Evolutionary conservation across 2,888 invertebrate species (phyloP), one percentile per base, ranked within the genome.

Genomic region (Amitus sp.): DNA sequence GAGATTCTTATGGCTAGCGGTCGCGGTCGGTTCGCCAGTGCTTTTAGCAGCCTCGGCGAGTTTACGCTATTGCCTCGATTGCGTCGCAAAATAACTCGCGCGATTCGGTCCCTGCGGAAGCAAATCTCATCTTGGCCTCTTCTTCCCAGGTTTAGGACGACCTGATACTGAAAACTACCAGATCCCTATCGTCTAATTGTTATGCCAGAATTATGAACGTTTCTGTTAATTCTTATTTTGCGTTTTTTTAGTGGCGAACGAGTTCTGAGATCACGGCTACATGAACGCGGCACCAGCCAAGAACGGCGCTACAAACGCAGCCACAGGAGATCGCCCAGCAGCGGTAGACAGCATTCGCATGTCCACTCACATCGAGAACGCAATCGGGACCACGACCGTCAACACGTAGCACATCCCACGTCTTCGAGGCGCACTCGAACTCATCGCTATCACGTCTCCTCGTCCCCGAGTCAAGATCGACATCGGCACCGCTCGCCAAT

Each of bases 221-320:
- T 23, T 23, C 23, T 23, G 23, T 23, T 3, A 23, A 23, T 23
- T 23, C 7, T 5, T 5, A 23, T 34, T n/a, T 9, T 13, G 23
- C 12, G 18, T 34, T 1, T 66, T 84, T 84, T 64, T 83, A 87
- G 87, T 76, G 87, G 86, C 70, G 87, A 87, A 78, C 83, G 87
- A 69, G 86, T 86, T 55, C 83, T 87, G 72, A 83, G 87, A 66
- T 86, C 86, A 13, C 83, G 87, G 15, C 85, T 86, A 65, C 87
- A 87, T 78, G 92, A 87, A 86, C 88, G 87, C 83, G 93, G 90
- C 82, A 92, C 87, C 79, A 92, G 86, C 84, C 91, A 87, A 83
- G 92, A 89, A 86, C 84, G 93, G 76, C 90, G 94, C 70, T 94
- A 93, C 83, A 94, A 94, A 83, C 88, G 94, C 73, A 93, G 93